Base-by-base conservation (phyloP, 2,797 vertebrate species). In the Megalops cyprinoides region DNA sequence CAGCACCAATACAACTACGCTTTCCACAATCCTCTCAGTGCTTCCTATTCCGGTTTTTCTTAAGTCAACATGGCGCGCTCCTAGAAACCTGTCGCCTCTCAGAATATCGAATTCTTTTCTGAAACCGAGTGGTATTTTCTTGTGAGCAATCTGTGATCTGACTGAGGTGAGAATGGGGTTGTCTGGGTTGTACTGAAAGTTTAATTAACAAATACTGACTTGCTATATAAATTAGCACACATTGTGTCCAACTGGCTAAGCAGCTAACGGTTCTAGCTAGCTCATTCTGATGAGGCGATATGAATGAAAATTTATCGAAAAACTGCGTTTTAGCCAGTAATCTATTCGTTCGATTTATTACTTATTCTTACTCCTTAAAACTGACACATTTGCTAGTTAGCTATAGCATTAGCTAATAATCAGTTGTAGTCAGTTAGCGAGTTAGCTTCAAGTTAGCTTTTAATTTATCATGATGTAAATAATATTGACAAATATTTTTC, bases 1-100 rank as follows among this genome's bases (percentile, higher is more conserved):
- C 6, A 44, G 14, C 9, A 8, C n/a, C n/a, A 14, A 3, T 44
- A 2, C 0, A 71, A 71, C 67, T 76, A 76, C 74, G 49, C 39
- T 42, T 76, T 74, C 74, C 79, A 69, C 8, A 73, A 65, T 28
- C 25, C 18, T 34, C n/a, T 5, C 34, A 23, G 49, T 23, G 76
- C 34, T 44, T 81, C 74, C 79, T 9, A 48, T 67, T 81, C 79
- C 58, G 12, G 23, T 51, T 56, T 18, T 60, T 10, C 18, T 25
- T 2, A 9, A 75, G 34, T 65, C 37, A 81, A 81, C 10, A 81
- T 81, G 79, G 79, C 79, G 79, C 79, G 31, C 7, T 81, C 48
- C 79, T 62, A 60, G 56, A 20, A 37, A 28, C 37, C 23, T 46
- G 74, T 53, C 42, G n/a, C 76, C 37, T 20, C 55, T 80, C 10